Conservation (phyloP, 2,113 vertebrate genomes). For the Campylomormyrus tamandua region DNA sequence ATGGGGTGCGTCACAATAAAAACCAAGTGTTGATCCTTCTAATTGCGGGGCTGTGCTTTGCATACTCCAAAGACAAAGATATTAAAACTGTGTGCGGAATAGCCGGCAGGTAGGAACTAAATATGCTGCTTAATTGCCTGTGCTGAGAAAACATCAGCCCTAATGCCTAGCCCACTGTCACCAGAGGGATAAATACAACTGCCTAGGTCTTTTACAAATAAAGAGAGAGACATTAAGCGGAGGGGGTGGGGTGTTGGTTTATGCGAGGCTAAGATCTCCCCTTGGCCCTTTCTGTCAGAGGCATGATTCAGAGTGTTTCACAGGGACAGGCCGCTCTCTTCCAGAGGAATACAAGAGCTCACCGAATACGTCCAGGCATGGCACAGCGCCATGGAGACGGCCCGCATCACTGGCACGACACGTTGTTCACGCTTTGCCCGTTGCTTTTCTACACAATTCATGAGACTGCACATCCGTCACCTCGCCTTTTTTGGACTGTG, state of each 20-base stretch:
- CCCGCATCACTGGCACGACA: neutral
- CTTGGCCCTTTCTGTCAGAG: neutral
- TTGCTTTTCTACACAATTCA: too few relatives aligned
- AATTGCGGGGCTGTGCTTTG: conserved; percentile 21
- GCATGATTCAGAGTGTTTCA: neutral
- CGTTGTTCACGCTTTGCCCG: neutral
- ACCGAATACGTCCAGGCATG: neutral
- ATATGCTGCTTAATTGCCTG: conserved; percentile 23
- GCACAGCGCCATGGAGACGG: neutral
- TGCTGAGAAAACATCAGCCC: conserved; percentile 24
- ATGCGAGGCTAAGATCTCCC: conserved; percentile 6
- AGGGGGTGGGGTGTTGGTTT: conserved; percentile 10
- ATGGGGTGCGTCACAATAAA: conserved; percentile 19
- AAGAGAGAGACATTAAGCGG: neutral
- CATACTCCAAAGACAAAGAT: conserved; percentile 26
- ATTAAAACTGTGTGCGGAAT: conserved; percentile 22
- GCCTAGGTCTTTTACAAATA: conserved; percentile 8
- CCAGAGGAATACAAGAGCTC: neutral
- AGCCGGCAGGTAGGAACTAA: conserved; percentile 25
- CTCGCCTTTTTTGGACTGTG: neutral
- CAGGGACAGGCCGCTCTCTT: neutral
- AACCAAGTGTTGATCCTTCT: conserved; percentile 28
- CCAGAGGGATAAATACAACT: conserved; percentile 24
- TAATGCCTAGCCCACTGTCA: conserved; percentile 15
- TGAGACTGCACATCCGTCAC: neutral